A percentile compares a stretch with the other conserved stretches of the same genome.
These are phyloP conservation scores for Hololepta plana DNA, from an alignment of 2,888 invertebrate genomes.

Conservation along the genomic window DNA sequence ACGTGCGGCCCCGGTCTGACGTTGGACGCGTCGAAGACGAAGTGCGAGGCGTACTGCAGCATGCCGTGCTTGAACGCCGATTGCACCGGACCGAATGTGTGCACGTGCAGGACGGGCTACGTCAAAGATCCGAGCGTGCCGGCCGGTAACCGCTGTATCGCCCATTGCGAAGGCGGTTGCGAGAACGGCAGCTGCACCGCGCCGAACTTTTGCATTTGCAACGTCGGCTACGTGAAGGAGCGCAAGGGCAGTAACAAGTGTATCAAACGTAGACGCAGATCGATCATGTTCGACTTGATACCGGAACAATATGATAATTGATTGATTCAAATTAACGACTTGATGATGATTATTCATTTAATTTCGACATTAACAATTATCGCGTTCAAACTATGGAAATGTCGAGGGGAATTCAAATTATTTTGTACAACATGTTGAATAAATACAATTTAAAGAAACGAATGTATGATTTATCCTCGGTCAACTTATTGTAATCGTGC, in stretches of 20 bases:
- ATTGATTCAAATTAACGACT: too few relatives aligned
- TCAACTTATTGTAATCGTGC: too few relatives aligned
- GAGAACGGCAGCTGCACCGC: constrained; percentile 53
- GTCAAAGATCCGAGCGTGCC: constrained; percentile 18
- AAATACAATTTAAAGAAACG: too few relatives aligned
- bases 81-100: constrained; percentile 25
- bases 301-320: constrained; percentile 14
- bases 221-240: constrained; percentile 46
- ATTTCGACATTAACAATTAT: too few relatives aligned
- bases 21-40: constrained; percentile 19
- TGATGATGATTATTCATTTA: too few relatives aligned
- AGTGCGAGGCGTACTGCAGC: constrained; percentile 26
- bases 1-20: constrained; percentile 30
- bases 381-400: too few relatives aligned
- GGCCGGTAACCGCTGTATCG: constrained; percentile 27
- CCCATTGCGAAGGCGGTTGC: constrained; percentile 51
- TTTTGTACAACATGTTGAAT: too few relatives aligned
- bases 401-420: too few relatives aligned
- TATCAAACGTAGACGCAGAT: constrained; percentile 30
- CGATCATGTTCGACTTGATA: constrained; percentile 22
- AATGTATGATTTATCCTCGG: too few relatives aligned
- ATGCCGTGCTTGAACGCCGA: constrained; percentile 35
- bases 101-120: constrained; percentile 28
- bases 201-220: constrained; percentile 58
- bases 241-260: constrained; percentile 46